Evolutionary conservation across 2,113 vertebrate genomes (phyloP), one percentile per base, ranked within the genome.

Genomic region (Hyaena hyaena): DNA sequence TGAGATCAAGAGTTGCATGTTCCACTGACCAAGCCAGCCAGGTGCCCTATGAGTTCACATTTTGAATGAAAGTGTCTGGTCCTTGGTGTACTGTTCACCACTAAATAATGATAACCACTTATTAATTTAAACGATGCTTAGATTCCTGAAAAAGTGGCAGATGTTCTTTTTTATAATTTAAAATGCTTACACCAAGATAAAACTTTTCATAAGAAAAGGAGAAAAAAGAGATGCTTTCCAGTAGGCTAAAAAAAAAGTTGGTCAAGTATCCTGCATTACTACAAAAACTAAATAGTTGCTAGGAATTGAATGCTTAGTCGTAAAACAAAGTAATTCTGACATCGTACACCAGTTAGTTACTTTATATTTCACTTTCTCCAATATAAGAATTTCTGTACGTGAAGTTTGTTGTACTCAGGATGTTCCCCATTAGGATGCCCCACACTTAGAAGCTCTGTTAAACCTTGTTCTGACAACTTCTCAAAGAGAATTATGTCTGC

Each of bases 101-200:
- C 10, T 73, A 26, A 93, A 21, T 19, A 88, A 82, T 26, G 58
- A 61, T 43, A 88, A 86, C 53, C 26, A 84, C 79, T 88, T 71
- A 82, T 48, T 88, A 58, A 84, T 63, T 96, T 96, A 95, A 96
- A 96, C 48, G 87, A 86, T 73, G 48, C 93, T 63, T 83, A 90
- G n/a, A 39, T 69, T 69, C 50, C 68, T 73, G 50, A 84, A 90
- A 94, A 93, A 84, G 53, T 31, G 61, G 48, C 19, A 66, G n/a
- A 69, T 88, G 91, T 63, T 61, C 23, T 61, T 23, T 58, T 61
- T 61, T 23, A 61, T 21, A 61, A 61, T 79, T 95, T 80, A 95
- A 85, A 94, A 96, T 89, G 68, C 50, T 96, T 92, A 76, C 74
- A 35, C 50, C 17, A 89, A 90, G 53, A n/a, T 92, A 35, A 91